Percentiles rank a stretch among this genome's conserved stretches.
Evolutionary conservation across 2,113 vertebrate genomes (phyloP).

Genomic region (Pygoscelis antarcticus): DNA sequence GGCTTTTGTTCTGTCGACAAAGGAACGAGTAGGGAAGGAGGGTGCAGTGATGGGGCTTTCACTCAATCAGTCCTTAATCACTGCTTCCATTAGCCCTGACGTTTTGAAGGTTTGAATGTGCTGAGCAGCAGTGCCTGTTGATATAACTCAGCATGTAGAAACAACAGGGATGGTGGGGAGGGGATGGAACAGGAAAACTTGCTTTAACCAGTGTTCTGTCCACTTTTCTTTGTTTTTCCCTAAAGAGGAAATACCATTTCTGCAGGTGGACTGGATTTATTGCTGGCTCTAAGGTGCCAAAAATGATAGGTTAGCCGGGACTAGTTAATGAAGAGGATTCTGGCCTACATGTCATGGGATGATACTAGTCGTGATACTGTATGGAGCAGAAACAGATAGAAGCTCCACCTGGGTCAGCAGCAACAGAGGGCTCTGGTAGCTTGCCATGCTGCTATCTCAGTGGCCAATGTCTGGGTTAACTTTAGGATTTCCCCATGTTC

Average conservation of each 20-base stretch:
- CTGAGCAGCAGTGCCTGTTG: constrained; percentile 33
- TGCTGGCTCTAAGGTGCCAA: background rate
- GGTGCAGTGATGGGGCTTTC: background rate
- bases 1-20: constrained; percentile 15
- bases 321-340: background rate
- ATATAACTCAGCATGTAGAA: background rate
- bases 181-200: background rate
- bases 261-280: background rate
- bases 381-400: background rate
- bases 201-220: background rate
- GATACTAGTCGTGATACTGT: background rate
- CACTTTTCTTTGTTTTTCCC: background rate
- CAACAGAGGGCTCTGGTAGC: background rate
- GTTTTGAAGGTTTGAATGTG: background rate
- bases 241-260: background rate
- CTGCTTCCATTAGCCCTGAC: constrained; percentile 27
- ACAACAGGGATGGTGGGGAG: background rate
- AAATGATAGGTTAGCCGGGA: background rate
- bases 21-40: background rate
- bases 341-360: background rate
- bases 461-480: background rate
- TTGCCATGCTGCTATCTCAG: background rate
- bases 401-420: background rate
- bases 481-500: background rate
- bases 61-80: constrained; percentile 18